Percentiles rank a stretch among this genome's conserved stretches.
Conservation (phyloP, 2,797 vertebrate species). For the Acanthis flammea region DNA sequence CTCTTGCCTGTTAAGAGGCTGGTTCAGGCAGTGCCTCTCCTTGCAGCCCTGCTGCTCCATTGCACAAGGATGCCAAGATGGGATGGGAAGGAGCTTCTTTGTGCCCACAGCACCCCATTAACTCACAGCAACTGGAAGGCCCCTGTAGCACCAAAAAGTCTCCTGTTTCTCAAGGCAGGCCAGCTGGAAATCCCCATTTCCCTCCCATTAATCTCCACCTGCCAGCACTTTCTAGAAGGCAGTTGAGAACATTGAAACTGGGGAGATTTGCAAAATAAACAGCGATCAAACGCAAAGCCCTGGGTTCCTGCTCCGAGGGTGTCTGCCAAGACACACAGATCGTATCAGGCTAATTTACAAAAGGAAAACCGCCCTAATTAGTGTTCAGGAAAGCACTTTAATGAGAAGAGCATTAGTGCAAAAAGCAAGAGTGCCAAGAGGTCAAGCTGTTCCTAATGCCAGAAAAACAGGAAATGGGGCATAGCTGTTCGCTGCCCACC, state of each 20-base stretch:
- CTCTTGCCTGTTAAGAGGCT: background rate
- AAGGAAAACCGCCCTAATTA: constrained; percentile 52
- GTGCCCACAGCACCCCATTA: background rate
- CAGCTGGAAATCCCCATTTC: background rate
- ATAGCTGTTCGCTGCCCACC: background rate
- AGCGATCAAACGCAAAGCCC: background rate
- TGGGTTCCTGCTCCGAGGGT: background rate
- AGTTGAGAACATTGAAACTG: background rate
- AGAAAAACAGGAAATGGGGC: background rate
- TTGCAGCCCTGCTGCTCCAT: background rate
- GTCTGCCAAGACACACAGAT: constrained; percentile 56
- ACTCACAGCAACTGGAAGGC: accelerated
- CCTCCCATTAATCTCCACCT: background rate
- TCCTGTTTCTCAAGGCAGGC: background rate
- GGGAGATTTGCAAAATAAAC: constrained; percentile 53
- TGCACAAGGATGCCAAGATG: background rate
- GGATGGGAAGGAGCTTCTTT: background rate
- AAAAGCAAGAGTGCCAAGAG: background rate
- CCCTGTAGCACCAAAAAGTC: background rate
- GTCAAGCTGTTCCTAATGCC: background rate
- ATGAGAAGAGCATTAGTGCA: background rate
- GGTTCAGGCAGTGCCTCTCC: background rate
- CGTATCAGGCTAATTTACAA: constrained; percentile 48
- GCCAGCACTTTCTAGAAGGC: background rate
- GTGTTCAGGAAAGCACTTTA: constrained; percentile 39